A percentile compares a stretch with the other conserved stretches of the same genome.
These are phyloP conservation scores for Thymelicus acteon DNA, from an alignment of 2,888 invertebrate genomes.

Conservation along the genomic window DNA sequence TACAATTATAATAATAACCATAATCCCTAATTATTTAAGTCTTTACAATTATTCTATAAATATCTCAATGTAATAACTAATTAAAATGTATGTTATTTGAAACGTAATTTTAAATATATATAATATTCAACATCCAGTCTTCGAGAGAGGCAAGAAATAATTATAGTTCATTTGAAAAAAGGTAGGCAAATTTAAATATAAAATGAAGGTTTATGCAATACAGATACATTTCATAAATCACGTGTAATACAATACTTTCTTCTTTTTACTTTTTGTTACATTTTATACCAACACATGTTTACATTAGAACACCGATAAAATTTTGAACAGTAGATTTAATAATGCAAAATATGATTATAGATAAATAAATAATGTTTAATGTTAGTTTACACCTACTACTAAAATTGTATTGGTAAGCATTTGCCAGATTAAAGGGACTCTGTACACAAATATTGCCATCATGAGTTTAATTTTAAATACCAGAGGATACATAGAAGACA, in stretches of 20 bases:
- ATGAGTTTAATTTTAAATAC: too few species aligned
- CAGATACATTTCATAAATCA: too few species aligned
- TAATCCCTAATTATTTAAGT: slow-evolving; percentile 41
- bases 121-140: slow-evolving; percentile 20
- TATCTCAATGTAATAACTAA: slow-evolving; percentile 23
- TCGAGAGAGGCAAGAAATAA: slow-evolving; percentile 26
- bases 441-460: not conserved
- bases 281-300: too few species aligned
- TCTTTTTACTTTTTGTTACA: too few species aligned
- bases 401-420: not conserved
- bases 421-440: not conserved
- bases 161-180: not conserved
- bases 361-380: not conserved
- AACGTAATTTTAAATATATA: not conserved
- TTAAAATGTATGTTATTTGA: slow-evolving; percentile 29
- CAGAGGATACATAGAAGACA: too few species aligned
- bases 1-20: slow-evolving; percentile 46
- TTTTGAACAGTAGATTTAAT: too few species aligned
- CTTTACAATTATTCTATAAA: slow-evolving; percentile 30
- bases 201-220: too few species aligned
- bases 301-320: too few species aligned
- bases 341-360: not conserved
- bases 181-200: not conserved
- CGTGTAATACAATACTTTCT: too few species aligned
- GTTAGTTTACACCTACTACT: not conserved